These are phyloP conservation scores for Perca fluviatilis DNA, from an alignment of 2,113 vertebrate species.

Conservation along the genomic window DNA sequence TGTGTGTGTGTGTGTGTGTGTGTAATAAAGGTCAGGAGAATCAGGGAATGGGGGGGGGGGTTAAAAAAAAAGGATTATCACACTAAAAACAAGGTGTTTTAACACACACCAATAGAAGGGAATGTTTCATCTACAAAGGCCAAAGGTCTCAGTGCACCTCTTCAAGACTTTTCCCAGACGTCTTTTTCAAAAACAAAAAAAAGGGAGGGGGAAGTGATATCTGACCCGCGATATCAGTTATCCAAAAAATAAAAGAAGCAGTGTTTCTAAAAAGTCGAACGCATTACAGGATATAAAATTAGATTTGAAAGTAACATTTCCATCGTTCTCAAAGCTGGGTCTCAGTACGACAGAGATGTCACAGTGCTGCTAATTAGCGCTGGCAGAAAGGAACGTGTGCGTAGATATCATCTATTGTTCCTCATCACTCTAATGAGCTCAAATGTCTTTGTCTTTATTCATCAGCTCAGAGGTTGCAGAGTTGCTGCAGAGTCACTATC, in stretches of 20 bases:
- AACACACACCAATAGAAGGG: slow-evolving; percentile 57
- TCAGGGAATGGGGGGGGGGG: slow-evolving; percentile 46
- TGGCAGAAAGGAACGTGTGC: slow-evolving; percentile 72
- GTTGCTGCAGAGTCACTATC: slow-evolving; percentile 45
- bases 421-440: slow-evolving; percentile 81
- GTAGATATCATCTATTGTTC: slow-evolving; percentile 80
- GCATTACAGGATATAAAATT: slow-evolving; percentile 63
- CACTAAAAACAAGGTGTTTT: slow-evolving; percentile 68
- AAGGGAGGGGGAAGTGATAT: slow-evolving; percentile 19
- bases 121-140: slow-evolving; percentile 74
- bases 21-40: slow-evolving; percentile 57
- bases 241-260: slow-evolving; percentile 21
- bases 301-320: slow-evolving; percentile 79
- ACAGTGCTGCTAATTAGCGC: slow-evolving; percentile 76
- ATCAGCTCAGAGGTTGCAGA: slow-evolving; percentile 75
- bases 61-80: slow-evolving; percentile 73
- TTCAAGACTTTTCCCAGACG: slow-evolving; percentile 56
- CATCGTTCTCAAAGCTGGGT: slow-evolving; percentile 55
- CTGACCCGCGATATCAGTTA: slow-evolving; percentile 47
- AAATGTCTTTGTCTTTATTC: slow-evolving; percentile 80
- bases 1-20: slow-evolving; percentile 28
- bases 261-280: slow-evolving; percentile 46
- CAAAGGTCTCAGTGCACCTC: slow-evolving; percentile 54
- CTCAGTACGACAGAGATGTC: slow-evolving; percentile 76
- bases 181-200: slow-evolving; percentile 26